Conservation (phyloP, 2,797 vertebrate genomes). For the Lophius americanus region DNA sequence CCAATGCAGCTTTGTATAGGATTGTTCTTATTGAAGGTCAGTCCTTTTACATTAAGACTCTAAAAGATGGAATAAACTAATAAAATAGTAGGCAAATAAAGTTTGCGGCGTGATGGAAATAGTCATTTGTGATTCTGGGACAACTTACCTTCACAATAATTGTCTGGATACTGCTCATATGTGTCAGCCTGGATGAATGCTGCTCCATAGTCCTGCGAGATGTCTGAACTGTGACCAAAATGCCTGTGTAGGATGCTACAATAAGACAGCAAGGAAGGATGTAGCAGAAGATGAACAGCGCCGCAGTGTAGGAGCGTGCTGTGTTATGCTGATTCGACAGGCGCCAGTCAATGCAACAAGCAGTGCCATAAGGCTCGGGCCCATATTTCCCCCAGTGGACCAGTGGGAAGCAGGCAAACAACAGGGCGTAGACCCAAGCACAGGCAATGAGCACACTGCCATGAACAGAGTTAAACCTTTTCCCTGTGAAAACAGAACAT, state of each 20-base stretch:
- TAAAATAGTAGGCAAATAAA: not conserved
- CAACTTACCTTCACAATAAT: conserved; percentile 82
- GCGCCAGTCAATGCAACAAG: conserved; percentile 86
- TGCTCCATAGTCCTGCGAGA: conserved; percentile 81
- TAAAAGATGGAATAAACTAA: not conserved
- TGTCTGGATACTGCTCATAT: conserved; percentile 78
- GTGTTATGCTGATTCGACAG: conserved; percentile 70
- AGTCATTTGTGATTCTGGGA: not conserved
- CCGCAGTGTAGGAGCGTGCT: conserved; percentile 78
- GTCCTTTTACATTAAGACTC: not conserved
- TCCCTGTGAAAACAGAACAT: conserved; percentile 70
- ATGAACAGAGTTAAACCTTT: conserved; percentile 78
- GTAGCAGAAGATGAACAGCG: conserved; percentile 84
- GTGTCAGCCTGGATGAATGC: conserved; percentile 64
- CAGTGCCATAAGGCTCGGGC: conserved; percentile 85
- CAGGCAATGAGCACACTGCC: conserved; percentile 75
- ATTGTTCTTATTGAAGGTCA: not conserved
- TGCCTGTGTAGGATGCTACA: conserved; percentile 80
- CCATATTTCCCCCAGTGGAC: conserved; percentile 84
- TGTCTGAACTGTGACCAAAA: conserved; percentile 78
- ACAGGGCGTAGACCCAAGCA: conserved; percentile 79
- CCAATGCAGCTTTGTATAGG: not conserved
- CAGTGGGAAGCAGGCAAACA: conserved; percentile 83
- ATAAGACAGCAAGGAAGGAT: conserved; percentile 83
- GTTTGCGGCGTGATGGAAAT: not conserved